Conservation (phyloP, 2,797 vertebrate genomes). For the Coracias cyanogaster region DNA sequence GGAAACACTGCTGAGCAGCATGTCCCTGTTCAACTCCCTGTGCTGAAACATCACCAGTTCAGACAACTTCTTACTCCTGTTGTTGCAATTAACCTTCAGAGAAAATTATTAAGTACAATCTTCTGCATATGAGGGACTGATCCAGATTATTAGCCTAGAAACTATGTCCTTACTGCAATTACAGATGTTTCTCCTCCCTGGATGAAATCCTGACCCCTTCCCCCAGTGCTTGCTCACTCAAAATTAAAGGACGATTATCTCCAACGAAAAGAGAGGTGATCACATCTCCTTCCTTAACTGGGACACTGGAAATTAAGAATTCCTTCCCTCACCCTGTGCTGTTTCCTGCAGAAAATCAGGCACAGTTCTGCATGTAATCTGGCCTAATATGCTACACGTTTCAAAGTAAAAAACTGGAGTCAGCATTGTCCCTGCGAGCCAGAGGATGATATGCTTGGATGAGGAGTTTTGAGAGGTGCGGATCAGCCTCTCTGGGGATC, state of each 20-base stretch:
- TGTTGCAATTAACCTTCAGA: slow-evolving; percentile 4
- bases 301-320: slow-evolving; percentile 8
- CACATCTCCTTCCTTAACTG: neutral
- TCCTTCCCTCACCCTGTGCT: neutral
- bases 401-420: neutral
- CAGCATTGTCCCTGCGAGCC: neutral
- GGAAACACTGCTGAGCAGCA: neutral
- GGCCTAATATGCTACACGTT: fast-evolving
- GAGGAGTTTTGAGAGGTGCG: neutral
- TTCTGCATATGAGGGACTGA: neutral
- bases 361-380: neutral
- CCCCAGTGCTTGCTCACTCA: neutral
- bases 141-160: slow-evolving; percentile 26
- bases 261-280: neutral
- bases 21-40: neutral
- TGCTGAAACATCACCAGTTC: neutral
- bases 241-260: slow-evolving; percentile 28
- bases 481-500: neutral
- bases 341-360: neutral
- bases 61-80: neutral
- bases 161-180: neutral
- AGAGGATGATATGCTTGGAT: neutral
- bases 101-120: neutral
- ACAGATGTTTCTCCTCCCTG: neutral
- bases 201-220: neutral